Conservation (phyloP, 2,888 invertebrate species). For the Sialis fuliginosa region DNA sequence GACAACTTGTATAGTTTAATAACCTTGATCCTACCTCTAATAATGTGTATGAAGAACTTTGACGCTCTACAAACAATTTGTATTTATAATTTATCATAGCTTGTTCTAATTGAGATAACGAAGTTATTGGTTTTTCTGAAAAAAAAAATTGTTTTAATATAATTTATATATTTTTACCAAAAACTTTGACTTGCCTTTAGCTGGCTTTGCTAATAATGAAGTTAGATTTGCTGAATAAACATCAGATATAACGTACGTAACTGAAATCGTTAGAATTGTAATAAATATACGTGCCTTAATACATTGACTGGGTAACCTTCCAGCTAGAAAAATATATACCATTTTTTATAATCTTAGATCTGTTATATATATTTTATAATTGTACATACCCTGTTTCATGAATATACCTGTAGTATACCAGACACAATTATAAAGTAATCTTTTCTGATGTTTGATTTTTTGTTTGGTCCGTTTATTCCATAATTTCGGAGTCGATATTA, state of each 20-base stretch:
- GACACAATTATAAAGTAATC: conserved; percentile 39
- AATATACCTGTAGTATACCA: conserved; percentile 58
- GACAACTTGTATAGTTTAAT: no score
- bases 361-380: not conserved
- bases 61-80: conserved; percentile 49
- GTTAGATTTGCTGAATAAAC: conserved; percentile 65
- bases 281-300: conserved; percentile 50
- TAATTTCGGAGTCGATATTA: conserved; percentile 42
- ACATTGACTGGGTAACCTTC: conserved; percentile 39
- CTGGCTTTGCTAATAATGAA: conserved; percentile 53
- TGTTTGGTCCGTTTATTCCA: conserved; percentile 27
- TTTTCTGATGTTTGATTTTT: conserved; percentile 18
- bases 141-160: conserved; percentile 7
- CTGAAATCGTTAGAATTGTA: conserved; percentile 50
- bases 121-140: conserved; percentile 46
- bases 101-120: conserved; percentile 41
- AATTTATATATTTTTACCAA: not conserved
- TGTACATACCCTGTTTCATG: conserved; percentile 45
- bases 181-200: conserved; percentile 26
- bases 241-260: conserved; percentile 60
- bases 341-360: not conserved
- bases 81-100: conserved; percentile 47
- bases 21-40: conserved; percentile 40
- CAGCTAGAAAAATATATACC: conserved; percentile 23
- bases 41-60: conserved; percentile 52